phyloP scores from a whole-genome alignment of 1,140 invertebrate species.

The Drosophila miranda region DNA sequence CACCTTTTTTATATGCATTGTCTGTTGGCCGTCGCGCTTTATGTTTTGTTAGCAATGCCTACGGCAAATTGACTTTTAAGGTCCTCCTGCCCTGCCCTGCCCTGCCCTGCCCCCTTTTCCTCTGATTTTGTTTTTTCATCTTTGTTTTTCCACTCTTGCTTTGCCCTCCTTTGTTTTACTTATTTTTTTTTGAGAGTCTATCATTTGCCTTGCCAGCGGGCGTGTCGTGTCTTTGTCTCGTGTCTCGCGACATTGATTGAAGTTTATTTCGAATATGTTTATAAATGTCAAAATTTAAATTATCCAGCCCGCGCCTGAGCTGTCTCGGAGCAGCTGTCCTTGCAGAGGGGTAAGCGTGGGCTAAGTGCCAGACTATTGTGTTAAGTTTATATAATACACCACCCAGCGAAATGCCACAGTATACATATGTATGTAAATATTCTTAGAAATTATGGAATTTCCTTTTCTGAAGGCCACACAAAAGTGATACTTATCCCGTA shows the following conservation, averaged over 20 bases:
- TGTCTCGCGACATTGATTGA: slow-evolving; percentile 70
- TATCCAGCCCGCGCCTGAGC: slow-evolving; percentile 53
- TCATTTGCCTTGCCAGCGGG: slow-evolving; percentile 54
- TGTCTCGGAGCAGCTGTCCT: too few species aligned
- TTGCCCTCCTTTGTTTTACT: slow-evolving; percentile 26
- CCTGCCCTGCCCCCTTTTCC: background rate
- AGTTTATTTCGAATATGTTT: slow-evolving; percentile 78
- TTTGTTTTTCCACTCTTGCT: slow-evolving; percentile 29
- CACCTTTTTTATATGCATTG: slow-evolving; percentile 72
- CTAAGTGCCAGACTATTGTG: too few species aligned
- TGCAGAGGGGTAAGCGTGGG: background rate
- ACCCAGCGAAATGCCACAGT: too few species aligned
- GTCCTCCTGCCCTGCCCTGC: slow-evolving; percentile 6
- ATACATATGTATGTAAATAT: too few species aligned
- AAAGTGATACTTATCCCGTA: too few species aligned
- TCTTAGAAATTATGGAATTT: too few species aligned
- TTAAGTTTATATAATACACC: too few species aligned
- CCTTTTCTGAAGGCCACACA: too few species aligned
- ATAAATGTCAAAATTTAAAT: slow-evolving; percentile 75
- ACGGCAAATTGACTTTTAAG: slow-evolving; percentile 78
- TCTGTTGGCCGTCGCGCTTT: slow-evolving; percentile 55
- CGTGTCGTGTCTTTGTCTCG: slow-evolving; percentile 43
- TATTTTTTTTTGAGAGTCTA: slow-evolving; percentile 43
- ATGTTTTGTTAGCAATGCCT: slow-evolving; percentile 75
- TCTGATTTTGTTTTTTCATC: slow-evolving; percentile 29